Evolutionary conservation across 2,113 vertebrate species (phyloP), one percentile per base, ranked within the genome.

Genomic region (Pontoporia blainvillei): DNA sequence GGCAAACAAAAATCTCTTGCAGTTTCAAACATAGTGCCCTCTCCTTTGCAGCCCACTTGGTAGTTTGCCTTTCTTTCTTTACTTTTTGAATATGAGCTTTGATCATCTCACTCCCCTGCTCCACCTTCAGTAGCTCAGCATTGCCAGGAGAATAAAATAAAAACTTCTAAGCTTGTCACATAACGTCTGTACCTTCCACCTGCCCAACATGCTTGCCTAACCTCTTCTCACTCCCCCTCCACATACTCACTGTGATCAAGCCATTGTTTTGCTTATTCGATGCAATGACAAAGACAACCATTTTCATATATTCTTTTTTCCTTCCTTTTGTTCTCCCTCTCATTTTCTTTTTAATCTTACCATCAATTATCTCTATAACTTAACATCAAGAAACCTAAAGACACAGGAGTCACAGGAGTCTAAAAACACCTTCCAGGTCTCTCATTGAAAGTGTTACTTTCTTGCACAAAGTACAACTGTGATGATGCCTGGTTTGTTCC

Each of bases 1-100:
- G 12, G 59, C 82, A 97, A 94, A 95, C 66, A 89, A 88, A 95
- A 97, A 92, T 36, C n/a, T 61, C 82, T 95, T 49, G 25, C 69
- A 23, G 21, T 93, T 97, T 97, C 90, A 95, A 96, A 96, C 10
- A 31, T 34, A 23, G 27, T 54, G n/a, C 72, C 41, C 92, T 95
- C 82, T 96, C 85, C n/a, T 39, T n/a, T 88, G 75, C 5, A 93
- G 14, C 39, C 78, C 72, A 91, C n/a, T 89, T 71, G 29, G 93
- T 67, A 67, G 67, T 61, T 5, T 85, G 69, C 44, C 83, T 94
- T 92, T 91, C 20, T 92, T 90, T 83, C 66, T 90, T 75, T 52
- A 20, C 41, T 85, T 57, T 96, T 62, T 75, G 44, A 94, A 94
- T 61, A 88, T 21, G 41, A 86, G 25, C 67, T 96, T 95, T 94